A percentile compares a stretch with the other conserved stretches of the same genome.
Evolutionary conservation across 1,140 invertebrate species (phyloP).

Genomic region (Bradysia coprophila): DNA sequence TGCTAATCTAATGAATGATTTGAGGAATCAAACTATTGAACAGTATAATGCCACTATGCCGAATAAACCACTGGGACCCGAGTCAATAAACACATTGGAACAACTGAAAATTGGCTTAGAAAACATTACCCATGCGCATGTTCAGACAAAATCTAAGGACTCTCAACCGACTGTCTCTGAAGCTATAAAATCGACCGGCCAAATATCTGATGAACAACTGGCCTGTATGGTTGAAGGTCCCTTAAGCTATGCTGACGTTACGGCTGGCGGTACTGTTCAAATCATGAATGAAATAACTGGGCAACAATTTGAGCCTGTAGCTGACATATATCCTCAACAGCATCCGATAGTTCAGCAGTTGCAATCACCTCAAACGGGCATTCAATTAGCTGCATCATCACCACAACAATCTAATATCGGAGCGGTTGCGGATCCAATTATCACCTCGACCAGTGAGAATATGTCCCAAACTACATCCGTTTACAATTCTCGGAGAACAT

Average conservation of each 20-base stretch:
- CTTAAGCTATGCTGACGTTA: not conserved
- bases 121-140: slow-evolving; percentile 28
- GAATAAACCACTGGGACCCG: slow-evolving; percentile 8
- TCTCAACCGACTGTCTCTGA: not conserved
- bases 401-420: not conserved
- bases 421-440: not conserved
- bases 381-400: not conserved
- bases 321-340: not conserved
- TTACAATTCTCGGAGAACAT: slow-evolving; percentile 20
- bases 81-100: slow-evolving; percentile 29
- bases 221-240: not conserved
- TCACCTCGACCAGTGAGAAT: not conserved
- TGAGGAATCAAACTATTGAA: not conserved
- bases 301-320: not conserved
- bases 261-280: not conserved
- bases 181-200: not conserved
- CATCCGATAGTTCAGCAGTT: not conserved
- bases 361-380: not conserved
- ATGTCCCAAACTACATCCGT: slow-evolving; percentile 9
- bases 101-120: slow-evolving; percentile 33
- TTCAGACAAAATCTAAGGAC: slow-evolving; percentile 6
- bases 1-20: not conserved
- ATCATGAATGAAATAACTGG: not conserved
- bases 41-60: not conserved
- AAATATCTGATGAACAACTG: not conserved